A percentile compares a stretch with the other conserved stretches of the same genome.
Evolutionary conservation across 2,797 vertebrate genomes (phyloP).

Genomic region (Micromesistius poutassou): DNA sequence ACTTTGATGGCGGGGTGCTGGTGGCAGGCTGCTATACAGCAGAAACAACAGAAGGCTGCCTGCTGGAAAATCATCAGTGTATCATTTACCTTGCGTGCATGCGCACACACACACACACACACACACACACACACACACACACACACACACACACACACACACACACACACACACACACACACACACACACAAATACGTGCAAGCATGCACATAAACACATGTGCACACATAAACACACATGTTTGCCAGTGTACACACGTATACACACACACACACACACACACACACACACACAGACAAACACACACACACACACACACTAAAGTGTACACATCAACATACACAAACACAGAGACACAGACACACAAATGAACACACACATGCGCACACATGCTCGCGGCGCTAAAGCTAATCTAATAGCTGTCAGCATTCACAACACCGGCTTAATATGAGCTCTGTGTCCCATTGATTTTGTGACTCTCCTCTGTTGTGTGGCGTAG

Average conservation of each 20-base stretch:
- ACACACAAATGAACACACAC: conserved; percentile 6
- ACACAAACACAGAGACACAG: background rate
- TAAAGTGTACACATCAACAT: background rate
- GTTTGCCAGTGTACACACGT: background rate
- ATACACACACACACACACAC: background rate
- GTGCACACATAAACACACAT: conserved; percentile 2
- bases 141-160: background rate
- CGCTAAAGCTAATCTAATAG: conserved; percentile 39
- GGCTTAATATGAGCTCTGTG: conserved; percentile 56
- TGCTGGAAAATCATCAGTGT: conserved; percentile 32
- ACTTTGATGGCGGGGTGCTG: background rate
- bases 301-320: background rate
- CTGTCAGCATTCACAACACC: conserved; percentile 54
- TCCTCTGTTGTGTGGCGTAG: conserved; percentile 37
- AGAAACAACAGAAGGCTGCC: conserved; percentile 24
- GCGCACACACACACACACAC: conserved; percentile 5
- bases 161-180: background rate
- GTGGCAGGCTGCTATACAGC: conserved; percentile 15
- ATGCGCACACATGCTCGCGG: background rate
- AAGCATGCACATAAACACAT: background rate
- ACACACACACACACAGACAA: background rate
- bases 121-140: background rate
- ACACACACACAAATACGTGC: background rate
- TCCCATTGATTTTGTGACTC: conserved; percentile 64
- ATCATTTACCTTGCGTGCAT: conserved; percentile 19